These are phyloP conservation scores for Phenganax subtilis DNA, from an alignment of 92 coral and sea anemone genomes.

Conservation along the genomic window DNA sequence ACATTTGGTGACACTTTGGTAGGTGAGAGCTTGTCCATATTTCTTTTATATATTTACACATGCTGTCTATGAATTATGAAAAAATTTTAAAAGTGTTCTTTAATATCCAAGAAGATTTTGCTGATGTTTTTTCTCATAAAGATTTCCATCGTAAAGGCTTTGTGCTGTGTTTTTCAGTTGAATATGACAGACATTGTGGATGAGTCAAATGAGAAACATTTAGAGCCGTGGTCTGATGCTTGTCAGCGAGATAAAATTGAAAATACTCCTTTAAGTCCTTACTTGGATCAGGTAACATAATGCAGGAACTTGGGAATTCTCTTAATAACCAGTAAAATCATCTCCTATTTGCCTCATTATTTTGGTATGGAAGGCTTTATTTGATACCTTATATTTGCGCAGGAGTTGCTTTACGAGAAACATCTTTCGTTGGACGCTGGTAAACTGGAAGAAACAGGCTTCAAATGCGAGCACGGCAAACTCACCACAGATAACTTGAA, in stretches of 20 bases:
- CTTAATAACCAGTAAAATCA: too few relatives aligned
- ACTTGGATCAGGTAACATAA: conserved; percentile 69
- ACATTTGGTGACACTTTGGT: not conserved
- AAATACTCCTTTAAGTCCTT: conserved; percentile 91
- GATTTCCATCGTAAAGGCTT: not conserved
- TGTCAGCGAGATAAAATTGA: conserved; percentile 72
- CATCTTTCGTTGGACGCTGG: conserved; percentile 76
- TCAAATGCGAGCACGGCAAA: conserved; percentile 52
- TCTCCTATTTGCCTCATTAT: too few relatives aligned
- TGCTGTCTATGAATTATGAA: too few relatives aligned
- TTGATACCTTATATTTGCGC: not conserved
- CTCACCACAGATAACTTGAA: conserved; percentile 59
- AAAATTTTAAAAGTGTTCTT: too few relatives aligned
- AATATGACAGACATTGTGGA: conserved; percentile 90
- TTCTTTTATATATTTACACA: too few relatives aligned
- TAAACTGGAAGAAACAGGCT: conserved; percentile 77
- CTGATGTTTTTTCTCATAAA: too few relatives aligned
- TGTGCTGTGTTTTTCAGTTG: conserved; percentile 45
- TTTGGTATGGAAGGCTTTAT: too few relatives aligned
- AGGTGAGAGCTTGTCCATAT: too few relatives aligned
- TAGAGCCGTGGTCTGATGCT: conserved; percentile 90
- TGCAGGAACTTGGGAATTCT: too few relatives aligned
- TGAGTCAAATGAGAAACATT: conserved; percentile 91
- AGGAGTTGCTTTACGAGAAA: conserved; percentile 90
- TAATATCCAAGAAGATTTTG: too few relatives aligned